A percentile compares a stretch with the other conserved stretches of the same genome.
phyloP scores from a whole-genome alignment of 2,113 vertebrate species.

The Python bivittatus region DNA sequence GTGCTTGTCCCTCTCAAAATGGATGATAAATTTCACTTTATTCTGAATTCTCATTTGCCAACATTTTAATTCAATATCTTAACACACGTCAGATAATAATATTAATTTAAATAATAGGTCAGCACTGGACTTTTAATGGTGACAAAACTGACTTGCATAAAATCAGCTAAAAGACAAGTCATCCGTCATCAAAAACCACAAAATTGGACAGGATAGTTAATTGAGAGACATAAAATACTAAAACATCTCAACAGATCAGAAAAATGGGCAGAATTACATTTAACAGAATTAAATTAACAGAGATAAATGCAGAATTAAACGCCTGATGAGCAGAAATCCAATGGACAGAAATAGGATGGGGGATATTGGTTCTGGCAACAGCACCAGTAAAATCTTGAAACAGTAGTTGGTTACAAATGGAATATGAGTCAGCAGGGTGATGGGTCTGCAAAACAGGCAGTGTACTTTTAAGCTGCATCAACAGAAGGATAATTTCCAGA shows the following conservation, averaged over 20 bases:
- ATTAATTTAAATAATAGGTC: neutral
- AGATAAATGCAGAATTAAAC: neutral
- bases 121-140: neutral
- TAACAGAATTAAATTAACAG: neutral
- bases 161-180: neutral
- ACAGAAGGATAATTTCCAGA: neutral
- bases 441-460: neutral
- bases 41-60: neutral
- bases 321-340: neutral
- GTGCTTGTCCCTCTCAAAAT: neutral
- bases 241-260: neutral
- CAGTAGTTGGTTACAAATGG: neutral
- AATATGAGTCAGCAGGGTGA: neutral
- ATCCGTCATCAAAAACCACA: neutral
- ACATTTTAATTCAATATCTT: neutral
- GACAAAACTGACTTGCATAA: neutral
- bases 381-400: neutral
- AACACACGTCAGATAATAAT: neutral
- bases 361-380: neutral
- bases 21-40: neutral
- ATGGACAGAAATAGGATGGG: neutral
- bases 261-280: neutral
- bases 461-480: neutral
- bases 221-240: neutral
- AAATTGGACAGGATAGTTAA: neutral